These are phyloP conservation scores for Camponotus pennsylvanicus DNA, from an alignment of 1,140 invertebrate genomes.

Conservation along the genomic window DNA sequence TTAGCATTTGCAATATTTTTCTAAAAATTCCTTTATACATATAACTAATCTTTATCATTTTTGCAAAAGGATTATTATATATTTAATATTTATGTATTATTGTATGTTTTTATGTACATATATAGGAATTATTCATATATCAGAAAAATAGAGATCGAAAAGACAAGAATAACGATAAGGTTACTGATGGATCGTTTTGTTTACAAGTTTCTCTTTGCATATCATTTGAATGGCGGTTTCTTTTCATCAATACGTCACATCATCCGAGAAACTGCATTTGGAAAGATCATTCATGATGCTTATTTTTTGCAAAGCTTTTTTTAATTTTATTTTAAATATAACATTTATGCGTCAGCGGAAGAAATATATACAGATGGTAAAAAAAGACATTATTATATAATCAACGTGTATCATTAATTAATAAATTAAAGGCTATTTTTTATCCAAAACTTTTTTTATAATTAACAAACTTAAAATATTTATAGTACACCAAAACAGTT, in stretches of 20 bases:
- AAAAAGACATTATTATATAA: neutral
- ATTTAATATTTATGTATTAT: neutral
- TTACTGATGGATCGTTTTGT: constrained; percentile 32
- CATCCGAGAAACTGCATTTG: constrained; percentile 7
- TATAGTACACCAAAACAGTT: neutral
- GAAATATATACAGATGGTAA: neutral
- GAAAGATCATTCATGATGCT: neutral
- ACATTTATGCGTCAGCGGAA: neutral
- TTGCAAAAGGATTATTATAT: neutral
- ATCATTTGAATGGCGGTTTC: neutral
- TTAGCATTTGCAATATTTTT: neutral
- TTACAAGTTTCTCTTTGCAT: constrained; percentile 7
- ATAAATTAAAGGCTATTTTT: neutral
- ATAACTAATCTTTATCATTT: neutral
- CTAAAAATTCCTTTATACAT: neutral
- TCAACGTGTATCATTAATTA: neutral
- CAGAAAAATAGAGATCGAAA: neutral
- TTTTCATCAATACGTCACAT: constrained; percentile 2
- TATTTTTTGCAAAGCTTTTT: constrained; percentile 5
- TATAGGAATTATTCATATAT: neutral
- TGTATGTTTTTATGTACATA: neutral
- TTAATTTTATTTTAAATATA: neutral
- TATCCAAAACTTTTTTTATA: neutral
- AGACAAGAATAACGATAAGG: neutral
- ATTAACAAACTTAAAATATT: neutral